Conservation (phyloP, 2,888 invertebrate species). For the Dasysyrphus albostriatus region DNA sequence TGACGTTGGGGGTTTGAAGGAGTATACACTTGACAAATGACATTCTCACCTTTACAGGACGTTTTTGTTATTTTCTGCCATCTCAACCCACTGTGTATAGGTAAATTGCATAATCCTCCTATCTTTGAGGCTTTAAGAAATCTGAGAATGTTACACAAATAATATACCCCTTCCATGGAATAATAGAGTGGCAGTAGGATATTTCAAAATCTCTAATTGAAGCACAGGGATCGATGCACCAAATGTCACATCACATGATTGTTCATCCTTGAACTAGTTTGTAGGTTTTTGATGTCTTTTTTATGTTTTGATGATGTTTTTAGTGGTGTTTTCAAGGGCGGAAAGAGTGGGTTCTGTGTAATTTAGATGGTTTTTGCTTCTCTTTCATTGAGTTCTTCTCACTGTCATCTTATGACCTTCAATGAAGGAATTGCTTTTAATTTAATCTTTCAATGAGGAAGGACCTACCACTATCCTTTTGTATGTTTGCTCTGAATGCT, state of each 20-base stretch:
- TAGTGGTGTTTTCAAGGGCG: conserved; percentile 33
- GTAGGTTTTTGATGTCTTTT: conserved; percentile 26
- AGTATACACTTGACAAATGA: conserved; percentile 44
- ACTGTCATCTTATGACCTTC: conserved; percentile 25
- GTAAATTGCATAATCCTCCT: conserved; percentile 65
- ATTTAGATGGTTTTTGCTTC: not conserved
- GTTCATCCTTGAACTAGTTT: conserved; percentile 65
- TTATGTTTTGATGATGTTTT: not conserved
- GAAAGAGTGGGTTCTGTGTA: not conserved
- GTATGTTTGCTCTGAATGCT: not conserved
- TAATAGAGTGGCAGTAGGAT: not conserved
- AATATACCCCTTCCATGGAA: not conserved
- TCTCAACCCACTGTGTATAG: conserved; percentile 21
- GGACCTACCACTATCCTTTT: not conserved
- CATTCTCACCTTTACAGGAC: conserved; percentile 40
- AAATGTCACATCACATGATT: conserved; percentile 58
- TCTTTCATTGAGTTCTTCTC: not conserved
- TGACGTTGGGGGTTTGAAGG: conserved; percentile 33
- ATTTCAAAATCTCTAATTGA: conserved; percentile 46
- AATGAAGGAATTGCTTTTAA: conserved; percentile 10
- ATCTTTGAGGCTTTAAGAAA: conserved; percentile 18
- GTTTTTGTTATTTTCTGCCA: conserved; percentile 4
- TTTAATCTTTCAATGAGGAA: not conserved
- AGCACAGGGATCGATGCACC: conserved; percentile 56
- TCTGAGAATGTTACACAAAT: conserved; percentile 28